These are phyloP conservation scores for Larimichthys polyactis DNA, from an alignment of 2,113 vertebrate genomes.

Conservation along the genomic window DNA sequence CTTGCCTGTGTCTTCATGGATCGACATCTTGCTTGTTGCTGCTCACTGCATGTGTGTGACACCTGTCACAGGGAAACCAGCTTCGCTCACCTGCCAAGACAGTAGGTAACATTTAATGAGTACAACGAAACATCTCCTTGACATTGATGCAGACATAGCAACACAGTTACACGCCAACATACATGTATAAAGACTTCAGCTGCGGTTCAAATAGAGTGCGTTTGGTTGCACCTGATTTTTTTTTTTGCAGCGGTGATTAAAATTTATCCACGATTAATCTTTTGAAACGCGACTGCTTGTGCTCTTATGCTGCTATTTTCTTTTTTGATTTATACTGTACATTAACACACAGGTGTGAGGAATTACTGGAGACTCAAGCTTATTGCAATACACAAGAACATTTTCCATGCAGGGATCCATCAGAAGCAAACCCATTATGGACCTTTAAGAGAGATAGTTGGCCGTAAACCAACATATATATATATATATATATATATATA, in stretches of 20 bases:
- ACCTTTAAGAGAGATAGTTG: constrained; percentile 32
- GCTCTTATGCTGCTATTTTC: background rate
- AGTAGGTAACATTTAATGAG: constrained; percentile 85
- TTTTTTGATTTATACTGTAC: constrained; percentile 6
- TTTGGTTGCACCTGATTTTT: background rate
- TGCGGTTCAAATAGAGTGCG: background rate
- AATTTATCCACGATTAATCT: constrained; percentile 11
- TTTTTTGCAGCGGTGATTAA: constrained; percentile 15
- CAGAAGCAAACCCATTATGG: constrained; percentile 38
- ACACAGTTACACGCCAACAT: background rate
- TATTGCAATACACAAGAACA: constrained; percentile 12
- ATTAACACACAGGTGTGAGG: constrained; percentile 30
- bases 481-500: constrained; percentile 34
- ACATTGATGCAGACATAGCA: background rate
- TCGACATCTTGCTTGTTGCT: constrained; percentile 48
- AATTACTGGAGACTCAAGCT: constrained; percentile 10
- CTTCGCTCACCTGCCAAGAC: constrained; percentile 84
- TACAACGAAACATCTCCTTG: constrained; percentile 28
- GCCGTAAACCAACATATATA: constrained; percentile 34
- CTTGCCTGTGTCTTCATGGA: constrained; percentile 46
- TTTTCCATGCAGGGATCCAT: constrained; percentile 41
- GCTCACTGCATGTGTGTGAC: constrained; percentile 65
- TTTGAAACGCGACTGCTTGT: constrained; percentile 1
- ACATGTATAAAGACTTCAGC: background rate
- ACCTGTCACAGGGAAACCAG: constrained; percentile 79